These are phyloP conservation scores for Tenthredo notha DNA, from an alignment of 2,888 invertebrate genomes.

Conservation along the genomic window DNA sequence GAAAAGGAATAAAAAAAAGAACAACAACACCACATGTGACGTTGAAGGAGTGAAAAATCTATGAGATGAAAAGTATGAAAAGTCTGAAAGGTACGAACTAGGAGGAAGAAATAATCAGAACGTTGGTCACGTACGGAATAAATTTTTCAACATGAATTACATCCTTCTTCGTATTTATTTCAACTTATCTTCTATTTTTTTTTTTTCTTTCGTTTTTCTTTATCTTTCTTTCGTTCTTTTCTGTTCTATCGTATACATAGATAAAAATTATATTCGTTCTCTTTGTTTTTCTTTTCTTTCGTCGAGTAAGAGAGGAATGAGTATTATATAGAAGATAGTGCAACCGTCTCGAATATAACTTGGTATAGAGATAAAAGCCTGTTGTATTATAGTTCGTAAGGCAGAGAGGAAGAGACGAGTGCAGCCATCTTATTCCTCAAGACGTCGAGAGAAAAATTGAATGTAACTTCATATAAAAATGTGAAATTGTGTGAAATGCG, in stretches of 20 bases:
- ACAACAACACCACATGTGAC: background rate
- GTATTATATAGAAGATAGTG: background rate
- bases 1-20: background rate
- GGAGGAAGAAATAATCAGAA: background rate
- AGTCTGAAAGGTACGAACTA: background rate
- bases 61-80: background rate
- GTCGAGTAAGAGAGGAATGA: background rate
- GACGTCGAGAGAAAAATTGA: background rate
- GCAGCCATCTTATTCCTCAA: background rate
- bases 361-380: background rate
- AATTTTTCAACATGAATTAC: background rate
- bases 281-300: background rate
- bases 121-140: slow-evolving; percentile 4
- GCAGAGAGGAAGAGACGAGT: background rate
- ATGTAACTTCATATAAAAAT: background rate
- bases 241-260: background rate
- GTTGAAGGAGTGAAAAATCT: background rate
- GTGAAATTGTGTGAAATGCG: slow-evolving; percentile 14
- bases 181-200: background rate
- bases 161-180: background rate
- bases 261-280: background rate
- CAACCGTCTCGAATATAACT: background rate
- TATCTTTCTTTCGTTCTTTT: background rate
- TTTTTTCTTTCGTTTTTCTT: background rate
- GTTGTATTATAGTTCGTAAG: background rate